These are phyloP conservation scores for Netelia virgata DNA, from an alignment of 2,888 invertebrate genomes.

Conservation along the genomic window DNA sequence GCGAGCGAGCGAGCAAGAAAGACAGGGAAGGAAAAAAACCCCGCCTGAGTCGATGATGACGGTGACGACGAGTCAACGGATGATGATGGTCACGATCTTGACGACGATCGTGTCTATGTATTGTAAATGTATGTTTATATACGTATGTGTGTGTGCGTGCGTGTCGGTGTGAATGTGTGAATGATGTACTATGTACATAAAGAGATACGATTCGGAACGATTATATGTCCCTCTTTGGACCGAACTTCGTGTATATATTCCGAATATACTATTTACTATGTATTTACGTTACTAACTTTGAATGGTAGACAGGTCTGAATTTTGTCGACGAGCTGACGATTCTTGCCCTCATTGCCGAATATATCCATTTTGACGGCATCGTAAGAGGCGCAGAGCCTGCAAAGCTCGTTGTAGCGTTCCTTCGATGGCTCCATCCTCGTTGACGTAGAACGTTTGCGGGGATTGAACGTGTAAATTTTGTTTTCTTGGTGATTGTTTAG, in stretches of 20 bases:
- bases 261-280: slow-evolving; percentile 16
- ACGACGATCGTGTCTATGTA: slow-evolving; percentile 31
- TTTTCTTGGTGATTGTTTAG: slow-evolving; percentile 43
- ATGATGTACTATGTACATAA: neutral
- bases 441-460: neutral
- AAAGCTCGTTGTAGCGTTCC: slow-evolving; percentile 84
- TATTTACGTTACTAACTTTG: slow-evolving; percentile 79
- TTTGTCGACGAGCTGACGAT: slow-evolving; percentile 85
- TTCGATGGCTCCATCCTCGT: slow-evolving; percentile 79
- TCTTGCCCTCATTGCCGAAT: slow-evolving; percentile 85
- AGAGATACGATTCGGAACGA: slow-evolving; percentile 2
- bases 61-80: slow-evolving; percentile 51
- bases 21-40: slow-evolving; percentile 31
- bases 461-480: neutral
- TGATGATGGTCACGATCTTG: slow-evolving; percentile 43
- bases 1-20: slow-evolving; percentile 29
- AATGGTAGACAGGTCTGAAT: slow-evolving; percentile 85
- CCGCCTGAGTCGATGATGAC: slow-evolving; percentile 40
- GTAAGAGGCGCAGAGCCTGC: slow-evolving; percentile 85
- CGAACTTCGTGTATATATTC: neutral
- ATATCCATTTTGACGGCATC: slow-evolving; percentile 85
- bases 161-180: neutral
- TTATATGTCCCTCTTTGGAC: neutral
- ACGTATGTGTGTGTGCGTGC: neutral
- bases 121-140: neutral